phyloP scores from a whole-genome alignment of 2,797 vertebrate species.

The Hemitrygon akajei region DNA sequence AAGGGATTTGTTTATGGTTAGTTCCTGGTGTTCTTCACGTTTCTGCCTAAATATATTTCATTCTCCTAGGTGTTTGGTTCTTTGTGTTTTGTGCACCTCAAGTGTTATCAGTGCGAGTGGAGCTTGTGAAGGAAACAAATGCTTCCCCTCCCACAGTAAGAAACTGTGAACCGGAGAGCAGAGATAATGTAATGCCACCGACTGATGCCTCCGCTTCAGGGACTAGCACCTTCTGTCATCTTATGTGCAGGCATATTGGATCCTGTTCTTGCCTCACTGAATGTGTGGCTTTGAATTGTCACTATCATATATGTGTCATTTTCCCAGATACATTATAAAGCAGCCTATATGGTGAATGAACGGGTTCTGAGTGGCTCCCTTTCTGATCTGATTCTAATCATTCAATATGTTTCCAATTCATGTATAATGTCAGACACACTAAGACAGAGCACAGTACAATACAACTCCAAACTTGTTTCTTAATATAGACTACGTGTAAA shows the following conservation, averaged over 20 bases:
- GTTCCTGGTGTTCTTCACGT: not conserved
- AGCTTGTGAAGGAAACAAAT: constrained; percentile 27
- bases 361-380: not conserved
- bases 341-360: not conserved
- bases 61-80: not conserved
- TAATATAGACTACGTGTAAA: not conserved
- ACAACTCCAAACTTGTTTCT: not conserved
- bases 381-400: not conserved
- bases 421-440: not conserved
- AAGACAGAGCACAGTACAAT: not conserved
- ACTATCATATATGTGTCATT: constrained; percentile 8
- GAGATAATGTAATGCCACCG: not conserved
- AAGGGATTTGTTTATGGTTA: not conserved
- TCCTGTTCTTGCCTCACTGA: not conserved
- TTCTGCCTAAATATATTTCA: not conserved
- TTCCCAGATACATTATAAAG: too few relatives aligned
- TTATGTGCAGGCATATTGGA: constrained; percentile 14
- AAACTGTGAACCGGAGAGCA: constrained; percentile 12
- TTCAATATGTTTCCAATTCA: not conserved
- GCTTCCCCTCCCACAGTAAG: constrained; percentile 9
- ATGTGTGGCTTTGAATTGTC: constrained; percentile 30
- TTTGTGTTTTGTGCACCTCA: constrained; percentile 5
- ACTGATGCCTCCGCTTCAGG: not conserved
- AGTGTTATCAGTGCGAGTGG: constrained; percentile 18
- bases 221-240: constrained; percentile 25